These are phyloP conservation scores for Sarcophaga bullata DNA, from an alignment of 1,140 invertebrate species.

Conservation along the genomic window DNA sequence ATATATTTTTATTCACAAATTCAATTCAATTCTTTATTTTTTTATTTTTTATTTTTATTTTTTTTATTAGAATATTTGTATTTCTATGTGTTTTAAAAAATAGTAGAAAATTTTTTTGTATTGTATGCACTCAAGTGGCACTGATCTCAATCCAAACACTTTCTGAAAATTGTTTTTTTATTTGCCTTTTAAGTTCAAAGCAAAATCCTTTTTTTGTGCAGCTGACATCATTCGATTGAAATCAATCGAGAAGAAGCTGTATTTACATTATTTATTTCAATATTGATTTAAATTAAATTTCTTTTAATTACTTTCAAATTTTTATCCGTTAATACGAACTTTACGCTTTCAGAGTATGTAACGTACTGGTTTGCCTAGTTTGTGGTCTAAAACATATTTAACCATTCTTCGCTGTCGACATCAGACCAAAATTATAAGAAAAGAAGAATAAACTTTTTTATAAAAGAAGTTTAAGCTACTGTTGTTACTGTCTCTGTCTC, in stretches of 20 bases:
- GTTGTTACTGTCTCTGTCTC: conserved; percentile 19
- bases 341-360: conserved; percentile 59
- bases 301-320: too few species aligned
- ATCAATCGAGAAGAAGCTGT: background rate
- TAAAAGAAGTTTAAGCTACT: conserved; percentile 22
- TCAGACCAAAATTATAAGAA: conserved; percentile 34
- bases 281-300: too few species aligned
- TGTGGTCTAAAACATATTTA: conserved; percentile 63
- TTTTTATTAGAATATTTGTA: too few species aligned
- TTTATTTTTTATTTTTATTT: too few species aligned
- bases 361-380: conserved; percentile 56
- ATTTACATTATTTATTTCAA: conserved; percentile 29
- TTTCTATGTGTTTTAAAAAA: too few species aligned
- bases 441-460: too few species aligned
- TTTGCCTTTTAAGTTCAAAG: background rate
- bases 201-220: conserved; percentile 40
- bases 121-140: conserved; percentile 19
- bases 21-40: too few species aligned
- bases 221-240: conserved; percentile 8
- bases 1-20: too few species aligned
- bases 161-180: background rate
- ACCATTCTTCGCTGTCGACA: conserved; percentile 52
- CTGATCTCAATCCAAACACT: background rate
- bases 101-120: too few species aligned
- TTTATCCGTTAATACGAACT: conserved; percentile 56